Base-by-base conservation (phyloP, 2,797 vertebrate species). In the Manis javanica region DNA sequence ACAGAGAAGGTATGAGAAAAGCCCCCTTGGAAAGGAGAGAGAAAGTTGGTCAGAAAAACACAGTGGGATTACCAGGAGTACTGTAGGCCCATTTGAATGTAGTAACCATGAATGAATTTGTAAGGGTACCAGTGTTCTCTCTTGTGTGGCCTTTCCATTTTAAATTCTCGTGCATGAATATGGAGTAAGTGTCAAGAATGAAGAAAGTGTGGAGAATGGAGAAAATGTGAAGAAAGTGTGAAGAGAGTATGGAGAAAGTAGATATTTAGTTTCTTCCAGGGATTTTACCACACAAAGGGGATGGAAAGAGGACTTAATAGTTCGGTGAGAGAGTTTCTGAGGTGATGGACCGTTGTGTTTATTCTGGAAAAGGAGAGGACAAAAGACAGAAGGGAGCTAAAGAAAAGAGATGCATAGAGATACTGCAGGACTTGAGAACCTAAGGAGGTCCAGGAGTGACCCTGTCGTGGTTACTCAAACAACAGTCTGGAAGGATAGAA, bases 401-500 rank as follows among this genome's bases (percentile, higher is more conserved):
- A 64, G 39, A 42, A 59, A 29, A 85, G 69, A 66, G 8, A 42
- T 4, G 51, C 2, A 11, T 5, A 37, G 66, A 75, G 4, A 26
- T 37, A 4, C 3, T 37, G 14, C 75, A 75, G 31, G 18, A 29
- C 19, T 8, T 7, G 39, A 39, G n/a, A 63, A 4, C 1, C 59
- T 8, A 0, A 26, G 68, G 53, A 46, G 29, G 21, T 1, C 2
- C 15, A 34, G 31, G 55, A 3, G 16, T 51, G 66, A n/a, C 16
- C 21, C 18, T 39, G 3, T 0, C 1, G n/a, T 0, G 7, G 1
- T 16, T 26, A 4, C 64, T 29, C 34, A 26, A 31, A 5, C 23
- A 63, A 37, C 34, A 3, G 2, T 34, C 24, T 29, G n/a, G 29
- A 89, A 71, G 21, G 18, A 26, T 4, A 24, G 66, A 85, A 85